Base-by-base conservation (phyloP, 2,888 invertebrate species). In the Drosophila histrio region DNA sequence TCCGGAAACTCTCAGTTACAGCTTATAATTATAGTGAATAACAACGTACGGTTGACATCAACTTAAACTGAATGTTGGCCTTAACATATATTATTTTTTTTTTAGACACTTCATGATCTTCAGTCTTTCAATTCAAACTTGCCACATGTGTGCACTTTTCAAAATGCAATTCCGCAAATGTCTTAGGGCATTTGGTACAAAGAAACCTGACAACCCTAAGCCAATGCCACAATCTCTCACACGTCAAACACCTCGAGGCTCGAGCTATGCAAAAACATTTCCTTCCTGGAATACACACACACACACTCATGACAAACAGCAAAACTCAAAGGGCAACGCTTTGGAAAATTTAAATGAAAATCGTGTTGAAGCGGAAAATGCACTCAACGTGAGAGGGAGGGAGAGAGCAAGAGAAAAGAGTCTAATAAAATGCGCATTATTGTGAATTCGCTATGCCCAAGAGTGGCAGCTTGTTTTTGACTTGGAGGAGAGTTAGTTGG, bases 371-470 rank as follows among this genome's bases (percentile, higher is more conserved):
- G 82, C 79, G 85, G 82, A 87, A 87, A 87, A 87, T 81, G 76
- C 81, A 81, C 73, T 79, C 62, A 70, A 43, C 74, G 71, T 43
- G 57, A 66, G 57, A 46, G 60, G 8, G n/a, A 26, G 19, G 15
- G 7, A 13, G 38, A 22, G 21, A 21, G 21, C 21, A 15, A 24
- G 21, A 21, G 34, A 9, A 34, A 49, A 63, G 67, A 64, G 65
- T 78, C 80, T 76, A 79, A 88, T 87, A 78, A 87, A 87, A 88
- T 80, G 77, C 77, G 66, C 77, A 86, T 83, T 89, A 86, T 76
- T 86, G 83, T 70, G 77, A 82, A 83, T 89, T 88, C 72, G 83
- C 73, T 80, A 70, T 80, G 88, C 76, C 77, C 68, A 47, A 68
- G 72, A 63, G 72, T 63, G 46, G 47, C 53, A 32, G 17, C 47